Evolutionary conservation across 2,113 vertebrate species (phyloP), one percentile per base, ranked within the genome.

Genomic region (Lagopus muta): DNA sequence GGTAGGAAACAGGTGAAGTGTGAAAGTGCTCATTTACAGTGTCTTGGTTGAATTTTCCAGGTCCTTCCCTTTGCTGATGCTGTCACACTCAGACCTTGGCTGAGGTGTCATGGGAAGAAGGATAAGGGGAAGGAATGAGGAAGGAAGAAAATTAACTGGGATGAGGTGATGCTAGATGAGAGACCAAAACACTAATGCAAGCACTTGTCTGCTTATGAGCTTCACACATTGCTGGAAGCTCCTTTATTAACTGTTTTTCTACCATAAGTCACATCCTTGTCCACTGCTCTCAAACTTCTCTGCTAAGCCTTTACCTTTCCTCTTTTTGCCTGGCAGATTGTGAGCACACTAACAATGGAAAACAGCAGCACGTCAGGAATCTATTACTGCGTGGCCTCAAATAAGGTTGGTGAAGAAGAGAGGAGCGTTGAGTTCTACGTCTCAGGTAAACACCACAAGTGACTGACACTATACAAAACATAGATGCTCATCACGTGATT

Each of bases 321-420:
- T 86, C 21, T 73, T 54, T 58, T 48, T 66, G 36, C 76, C 32
- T 7, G 77, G 81, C 92, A 99, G 99, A 97, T 97, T 28, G 89
- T 98, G 77, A 98, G 99, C 86, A 98, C 93, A 1, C 94, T 99
- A 52, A 97, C 95, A 40, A 93, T 95, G n/a, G 94, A 95, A 20
- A 95, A 97, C 6, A 97, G 96, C 96, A 98, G 87, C 0, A 73
- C 97, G 28, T 98, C 99, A 0, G 99, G 99, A 7, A 75, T 96
- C 15, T 99, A 97, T 70, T 95, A 90, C 91, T 99, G 99, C 10
- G 17, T 93, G 89, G 98, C 98, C 45, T 72, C 76, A 40, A 99
- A 99, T 95, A 91, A 95, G 67, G 12, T 88, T 0, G 98, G 97
- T 24, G 42, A 11, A 16, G 97, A 94, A 47, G 92, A 78, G 74